Conservation (phyloP, 2,888 invertebrate species). For the Smittia aterrima region DNA sequence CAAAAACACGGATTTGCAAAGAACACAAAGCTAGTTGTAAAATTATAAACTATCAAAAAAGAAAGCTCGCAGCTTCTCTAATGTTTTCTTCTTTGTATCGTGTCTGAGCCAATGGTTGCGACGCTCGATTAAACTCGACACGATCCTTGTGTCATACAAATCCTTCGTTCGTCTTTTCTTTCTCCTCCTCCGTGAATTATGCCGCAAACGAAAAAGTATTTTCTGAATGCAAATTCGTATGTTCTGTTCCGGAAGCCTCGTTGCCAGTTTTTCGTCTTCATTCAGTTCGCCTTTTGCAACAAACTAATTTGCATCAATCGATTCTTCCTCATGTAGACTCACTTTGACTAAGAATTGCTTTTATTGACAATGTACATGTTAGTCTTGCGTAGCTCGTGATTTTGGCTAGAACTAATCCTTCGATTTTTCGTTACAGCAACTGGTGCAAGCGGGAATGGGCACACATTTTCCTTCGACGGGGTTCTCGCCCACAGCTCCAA, state of each 20-base stretch:
- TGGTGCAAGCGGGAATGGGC: conserved; percentile 27
- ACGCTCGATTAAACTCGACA: too few species aligned
- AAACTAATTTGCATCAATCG: conserved; percentile 32
- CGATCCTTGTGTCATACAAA: too few species aligned
- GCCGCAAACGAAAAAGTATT: not conserved
- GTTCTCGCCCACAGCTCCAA: not conserved
- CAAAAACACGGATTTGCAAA: not conserved
- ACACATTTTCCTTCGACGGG: conserved; percentile 19
- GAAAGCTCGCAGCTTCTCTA: not conserved
- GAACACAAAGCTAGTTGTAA: not conserved
- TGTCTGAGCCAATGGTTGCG: too few species aligned
- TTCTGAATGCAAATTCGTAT: conserved; percentile 11
- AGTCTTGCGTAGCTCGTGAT: not conserved
- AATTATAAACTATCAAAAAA: conserved; percentile 11
- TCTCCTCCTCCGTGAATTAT: not conserved
- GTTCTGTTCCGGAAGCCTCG: not conserved
- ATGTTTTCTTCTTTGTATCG: too few species aligned
- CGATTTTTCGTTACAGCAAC: not conserved
- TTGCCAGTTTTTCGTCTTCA: conserved; percentile 16
- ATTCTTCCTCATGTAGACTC: conserved; percentile 20
- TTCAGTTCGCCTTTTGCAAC: conserved; percentile 12
- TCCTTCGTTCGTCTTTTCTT: too few species aligned
- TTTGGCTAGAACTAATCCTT: not conserved
- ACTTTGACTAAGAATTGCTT: not conserved
- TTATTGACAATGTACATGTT: not conserved